Base-by-base conservation (phyloP, 2,888 invertebrate genomes). In the Xestia ashworthii region DNA sequence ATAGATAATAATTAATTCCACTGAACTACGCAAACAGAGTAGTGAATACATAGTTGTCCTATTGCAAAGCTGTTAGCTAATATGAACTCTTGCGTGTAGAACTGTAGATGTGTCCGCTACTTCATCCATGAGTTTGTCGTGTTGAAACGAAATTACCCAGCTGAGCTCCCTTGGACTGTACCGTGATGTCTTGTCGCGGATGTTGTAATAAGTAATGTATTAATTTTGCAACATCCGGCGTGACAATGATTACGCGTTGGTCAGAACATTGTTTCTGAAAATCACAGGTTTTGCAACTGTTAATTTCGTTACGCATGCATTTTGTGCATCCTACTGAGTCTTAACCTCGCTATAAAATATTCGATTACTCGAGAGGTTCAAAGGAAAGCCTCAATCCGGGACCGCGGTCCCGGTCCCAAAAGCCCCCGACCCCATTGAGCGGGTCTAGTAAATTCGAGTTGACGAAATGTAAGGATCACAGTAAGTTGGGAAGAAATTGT, bases 21-120 rank as follows among this genome's bases (percentile, higher is more conserved):
- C 14, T 76, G 83, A 50, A 50, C 4, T 38, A 70, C n/a, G 58
- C 19, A 50, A 32, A 38, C 14, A 73, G 58, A 67, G 38, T 44
- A 58, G 41, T 38, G 22, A 41, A 74, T 66, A 50, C 8, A 25
- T 19, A 55, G 50, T 66, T 60, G 44, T 62, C 1, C 1, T 73
- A 71, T 69, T 81, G 76, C 48, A 65, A 62, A 55, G 44, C 25
- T 60, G 64, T 85, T 77, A 62, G n/a, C 73, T 85, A 77, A 85
- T 32, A 46, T 53, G 58, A 81, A 74, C 58, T 72, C 44, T 80
- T 69, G 69, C 69, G 32, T 65, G 79, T 44, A 48, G 80, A 70
- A 55, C 50, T 12, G 50, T 64, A 48, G 80, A 70, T 62, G 55
- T 12, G 50, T 64, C 5, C 14, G 44, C 64, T 32, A 48, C 58